Conservation (phyloP, 2,888 invertebrate species). For the Epicampocera succincta region DNA sequence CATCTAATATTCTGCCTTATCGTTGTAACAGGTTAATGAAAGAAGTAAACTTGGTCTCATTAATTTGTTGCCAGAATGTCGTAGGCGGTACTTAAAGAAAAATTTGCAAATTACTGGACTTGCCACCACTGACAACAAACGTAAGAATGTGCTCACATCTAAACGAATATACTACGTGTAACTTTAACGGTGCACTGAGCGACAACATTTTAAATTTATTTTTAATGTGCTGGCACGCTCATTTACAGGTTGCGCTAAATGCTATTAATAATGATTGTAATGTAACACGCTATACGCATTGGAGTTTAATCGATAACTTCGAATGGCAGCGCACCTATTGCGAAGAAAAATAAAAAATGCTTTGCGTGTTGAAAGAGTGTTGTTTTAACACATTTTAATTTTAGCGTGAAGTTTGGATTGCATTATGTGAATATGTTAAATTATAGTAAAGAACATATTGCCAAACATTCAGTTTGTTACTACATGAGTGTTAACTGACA, state of each 20-base stretch:
- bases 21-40: too few relatives aligned
- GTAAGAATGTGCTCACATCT: too few relatives aligned
- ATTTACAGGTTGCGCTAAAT: conserved; percentile 74
- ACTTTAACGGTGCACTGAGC: too few relatives aligned
- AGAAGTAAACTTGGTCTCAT: too few relatives aligned
- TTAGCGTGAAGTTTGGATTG: conserved; percentile 85
- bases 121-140: too few relatives aligned
- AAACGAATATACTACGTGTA: too few relatives aligned
- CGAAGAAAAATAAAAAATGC: background rate
- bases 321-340: conserved; percentile 76
- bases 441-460: conserved; percentile 81
- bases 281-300: conserved; percentile 74
- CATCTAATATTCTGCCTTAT: too few relatives aligned
- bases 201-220: background rate
- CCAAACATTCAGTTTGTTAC: conserved; percentile 83
- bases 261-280: conserved; percentile 76
- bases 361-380: conserved; percentile 46
- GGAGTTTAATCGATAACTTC: conserved; percentile 78
- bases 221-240: conserved; percentile 69
- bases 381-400: conserved; percentile 49
- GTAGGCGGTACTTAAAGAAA: too few relatives aligned
- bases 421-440: conserved; percentile 87
- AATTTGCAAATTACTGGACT: too few relatives aligned
- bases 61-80: too few relatives aligned
- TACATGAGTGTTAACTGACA: conserved; percentile 71